These are phyloP conservation scores for Ectemnius cavifrons DNA, from an alignment of 2,888 invertebrate genomes.

Conservation along the genomic window DNA sequence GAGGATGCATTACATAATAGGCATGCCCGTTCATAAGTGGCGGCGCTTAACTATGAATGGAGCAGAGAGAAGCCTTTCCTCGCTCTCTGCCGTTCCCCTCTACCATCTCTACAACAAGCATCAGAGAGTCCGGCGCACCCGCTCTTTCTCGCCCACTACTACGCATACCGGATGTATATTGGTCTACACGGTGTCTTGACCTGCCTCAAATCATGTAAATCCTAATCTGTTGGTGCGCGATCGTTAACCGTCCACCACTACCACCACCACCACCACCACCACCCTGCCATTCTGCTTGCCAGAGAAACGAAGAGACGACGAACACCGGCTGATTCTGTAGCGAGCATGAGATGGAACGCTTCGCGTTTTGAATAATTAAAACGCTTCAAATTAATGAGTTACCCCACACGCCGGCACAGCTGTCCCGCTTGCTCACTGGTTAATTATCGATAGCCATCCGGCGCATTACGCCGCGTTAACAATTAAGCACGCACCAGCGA, in stretches of 20 bases:
- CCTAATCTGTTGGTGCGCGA: conserved; percentile 46
- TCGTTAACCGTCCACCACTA: conserved; percentile 15
- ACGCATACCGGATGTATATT: conserved; percentile 29
- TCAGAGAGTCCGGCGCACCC: conserved; percentile 2
- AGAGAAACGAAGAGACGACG: too few relatives aligned
- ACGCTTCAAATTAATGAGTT: conserved; percentile 52
- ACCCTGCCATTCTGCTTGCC: too few relatives aligned
- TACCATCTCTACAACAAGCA: too few relatives aligned
- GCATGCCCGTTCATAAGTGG: conserved; percentile 60
- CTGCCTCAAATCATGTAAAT: conserved; percentile 65
- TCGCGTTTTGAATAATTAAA: conserved; percentile 57
- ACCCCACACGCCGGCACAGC: conserved; percentile 44
- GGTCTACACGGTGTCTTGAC: conserved; percentile 58
- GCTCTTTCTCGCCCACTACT: conserved; percentile 46
- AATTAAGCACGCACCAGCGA: conserved; percentile 48
- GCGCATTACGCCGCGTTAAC: conserved; percentile 59
- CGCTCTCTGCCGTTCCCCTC: conserved; percentile 22
- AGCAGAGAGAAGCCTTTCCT: conserved; percentile 55
- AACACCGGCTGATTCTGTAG: not conserved
- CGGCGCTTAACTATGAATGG: conserved; percentile 64
- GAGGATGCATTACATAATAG: conserved; percentile 60
- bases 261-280: too few relatives aligned
- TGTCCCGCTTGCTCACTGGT: conserved; percentile 45
- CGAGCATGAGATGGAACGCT: too few relatives aligned
- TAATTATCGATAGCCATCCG: conserved; percentile 58